Evolutionary conservation across 2,113 vertebrate species (phyloP).

Genomic region (Orycteropus afer): DNA sequence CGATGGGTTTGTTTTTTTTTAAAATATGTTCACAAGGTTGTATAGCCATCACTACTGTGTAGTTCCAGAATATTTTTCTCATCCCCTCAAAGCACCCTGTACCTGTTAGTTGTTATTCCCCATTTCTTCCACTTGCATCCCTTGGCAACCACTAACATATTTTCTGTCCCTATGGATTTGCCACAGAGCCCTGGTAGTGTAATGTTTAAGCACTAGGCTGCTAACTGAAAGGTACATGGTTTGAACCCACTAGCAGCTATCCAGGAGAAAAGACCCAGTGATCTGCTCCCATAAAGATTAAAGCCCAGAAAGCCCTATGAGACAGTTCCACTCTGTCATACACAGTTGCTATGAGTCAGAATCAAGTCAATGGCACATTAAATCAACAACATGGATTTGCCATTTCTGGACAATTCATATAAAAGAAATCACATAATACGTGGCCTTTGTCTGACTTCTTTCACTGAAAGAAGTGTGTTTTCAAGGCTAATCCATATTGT

Average conservation of each 20-base stretch:
- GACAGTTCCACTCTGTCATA: no score
- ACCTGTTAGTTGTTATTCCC: not conserved
- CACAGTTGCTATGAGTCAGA: no score
- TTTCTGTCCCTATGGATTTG: not conserved
- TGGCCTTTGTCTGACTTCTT: not conserved
- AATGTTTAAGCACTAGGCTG: no score
- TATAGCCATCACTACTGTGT: not conserved
- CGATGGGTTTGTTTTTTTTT: not conserved
- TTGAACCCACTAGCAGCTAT: no score
- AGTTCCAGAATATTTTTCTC: not conserved
- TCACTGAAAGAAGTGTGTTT: not conserved
- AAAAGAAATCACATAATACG: not conserved
- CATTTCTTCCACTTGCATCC: rapidly evolving
- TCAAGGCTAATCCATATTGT: not conserved
- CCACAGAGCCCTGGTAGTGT: no score
- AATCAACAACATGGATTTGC: not conserved
- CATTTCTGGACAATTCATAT: not conserved
- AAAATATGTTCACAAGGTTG: not conserved
- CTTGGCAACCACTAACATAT: not conserved
- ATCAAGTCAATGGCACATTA: no score
- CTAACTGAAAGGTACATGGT: no score
- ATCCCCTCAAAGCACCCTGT: not conserved
- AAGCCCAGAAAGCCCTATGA: no score
- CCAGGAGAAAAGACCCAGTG: no score
- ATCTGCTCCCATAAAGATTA: no score